phyloP scores from a whole-genome alignment of 2,113 vertebrate species.

The Sphyrna mokarran region DNA sequence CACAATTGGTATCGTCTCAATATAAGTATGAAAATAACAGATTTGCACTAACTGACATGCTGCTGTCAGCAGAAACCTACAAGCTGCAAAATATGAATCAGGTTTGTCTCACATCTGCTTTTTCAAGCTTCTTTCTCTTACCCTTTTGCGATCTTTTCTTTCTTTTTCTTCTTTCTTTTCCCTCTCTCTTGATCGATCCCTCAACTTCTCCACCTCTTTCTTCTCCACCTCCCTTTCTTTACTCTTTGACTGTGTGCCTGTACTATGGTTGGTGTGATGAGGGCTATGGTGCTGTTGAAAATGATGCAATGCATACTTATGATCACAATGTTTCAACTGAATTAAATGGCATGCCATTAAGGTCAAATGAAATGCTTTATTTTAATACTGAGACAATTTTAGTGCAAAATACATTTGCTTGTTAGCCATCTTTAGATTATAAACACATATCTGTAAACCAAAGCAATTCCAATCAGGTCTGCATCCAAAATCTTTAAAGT shows the following conservation, averaged over 20 bases:
- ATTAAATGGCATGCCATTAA: not conserved
- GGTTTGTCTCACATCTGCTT: not conserved
- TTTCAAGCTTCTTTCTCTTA: constrained; percentile 52
- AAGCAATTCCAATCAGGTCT: not conserved
- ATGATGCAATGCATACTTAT: constrained; percentile 43
- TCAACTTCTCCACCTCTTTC: constrained; percentile 82
- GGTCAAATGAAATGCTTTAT: not conserved
- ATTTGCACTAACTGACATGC: not conserved
- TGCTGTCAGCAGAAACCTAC: not conserved
- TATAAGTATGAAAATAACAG: not conserved
- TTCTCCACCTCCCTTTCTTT: constrained; percentile 82
- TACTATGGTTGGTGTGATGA: constrained; percentile 71
- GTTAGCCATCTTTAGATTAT: not conserved
- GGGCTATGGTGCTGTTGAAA: constrained; percentile 68
- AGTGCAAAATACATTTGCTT: constrained; percentile 35
- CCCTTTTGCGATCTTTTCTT: constrained; percentile 81
- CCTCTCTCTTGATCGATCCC: constrained; percentile 82
- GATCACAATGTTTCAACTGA: not conserved
- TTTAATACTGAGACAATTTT: not conserved
- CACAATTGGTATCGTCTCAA: not conserved
- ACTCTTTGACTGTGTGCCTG: constrained; percentile 75
- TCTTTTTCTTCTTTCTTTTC: constrained; percentile 85
- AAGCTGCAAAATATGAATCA: not conserved
- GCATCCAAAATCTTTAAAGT: not conserved
- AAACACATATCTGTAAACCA: not conserved